phyloP scores from a whole-genome alignment of 1,140 invertebrate species.

The Helicoverpa armigera region DNA sequence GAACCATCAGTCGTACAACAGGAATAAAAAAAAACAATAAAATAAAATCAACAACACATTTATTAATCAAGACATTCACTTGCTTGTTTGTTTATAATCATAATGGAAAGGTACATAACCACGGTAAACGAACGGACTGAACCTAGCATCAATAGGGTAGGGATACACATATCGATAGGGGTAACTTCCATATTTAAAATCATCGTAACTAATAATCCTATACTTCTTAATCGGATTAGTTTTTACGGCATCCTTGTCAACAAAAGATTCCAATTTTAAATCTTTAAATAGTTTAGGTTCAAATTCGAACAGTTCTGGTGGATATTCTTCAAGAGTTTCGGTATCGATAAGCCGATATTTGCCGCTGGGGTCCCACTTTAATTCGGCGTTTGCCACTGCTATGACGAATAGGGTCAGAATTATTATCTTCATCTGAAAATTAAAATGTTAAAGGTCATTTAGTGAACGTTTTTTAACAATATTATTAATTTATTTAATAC shows the following conservation, averaged over 20 bases:
- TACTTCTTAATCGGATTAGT: background rate
- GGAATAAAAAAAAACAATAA: background rate
- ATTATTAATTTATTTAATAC: too few species aligned
- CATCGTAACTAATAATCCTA: background rate
- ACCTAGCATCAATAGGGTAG: background rate
- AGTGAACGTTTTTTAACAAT: background rate
- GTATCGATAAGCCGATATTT: slow-evolving; percentile 51
- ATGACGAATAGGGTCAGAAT: background rate
- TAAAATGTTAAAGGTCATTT: background rate
- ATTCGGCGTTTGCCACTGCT: slow-evolving; percentile 5
- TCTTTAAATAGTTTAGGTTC: background rate
- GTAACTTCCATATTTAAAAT: background rate
- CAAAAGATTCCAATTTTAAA: background rate
- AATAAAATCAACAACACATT: background rate
- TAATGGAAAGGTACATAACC: background rate
- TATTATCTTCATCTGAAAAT: slow-evolving; percentile 7
- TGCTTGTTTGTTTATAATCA: background rate
- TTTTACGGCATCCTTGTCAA: background rate
- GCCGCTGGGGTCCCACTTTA: slow-evolving; percentile 48
- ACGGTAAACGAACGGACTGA: background rate
- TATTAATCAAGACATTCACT: background rate
- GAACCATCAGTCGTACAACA: background rate
- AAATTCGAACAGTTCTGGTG: background rate
- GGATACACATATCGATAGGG: background rate
- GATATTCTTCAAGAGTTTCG: slow-evolving; percentile 2